Percentiles rank a stretch among this genome's conserved stretches.
Evolutionary conservation across 2,113 vertebrate genomes (phyloP).

Genomic region (Crotalus viridis): DNA sequence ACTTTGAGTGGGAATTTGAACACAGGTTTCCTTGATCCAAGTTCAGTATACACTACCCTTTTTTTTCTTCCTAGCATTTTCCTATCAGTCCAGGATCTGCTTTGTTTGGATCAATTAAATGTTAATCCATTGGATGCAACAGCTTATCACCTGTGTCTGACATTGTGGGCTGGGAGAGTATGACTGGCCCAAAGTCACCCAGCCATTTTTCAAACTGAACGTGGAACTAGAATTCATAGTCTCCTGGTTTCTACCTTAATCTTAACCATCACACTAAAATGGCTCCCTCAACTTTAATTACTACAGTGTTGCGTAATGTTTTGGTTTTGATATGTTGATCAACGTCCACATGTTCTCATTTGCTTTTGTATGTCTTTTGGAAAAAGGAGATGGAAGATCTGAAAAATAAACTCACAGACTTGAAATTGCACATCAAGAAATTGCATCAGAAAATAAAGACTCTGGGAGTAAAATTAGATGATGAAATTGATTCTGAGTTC

Average conservation of each 20-base stretch:
- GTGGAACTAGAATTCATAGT: not conserved
- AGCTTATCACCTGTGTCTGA: not conserved
- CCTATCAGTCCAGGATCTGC: not conserved
- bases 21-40: not conserved
- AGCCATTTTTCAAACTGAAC: not conserved
- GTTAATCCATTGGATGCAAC: not conserved
- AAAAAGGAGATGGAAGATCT: conserved; percentile 8
- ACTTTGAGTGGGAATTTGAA: not conserved
- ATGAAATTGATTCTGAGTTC: not conserved
- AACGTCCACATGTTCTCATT: not conserved
- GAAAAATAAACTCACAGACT: conserved; percentile 7
- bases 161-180: not conserved
- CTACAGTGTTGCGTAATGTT: not conserved
- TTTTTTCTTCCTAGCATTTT: not conserved
- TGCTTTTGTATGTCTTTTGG: not conserved
- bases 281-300: not conserved
- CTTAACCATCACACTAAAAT: not conserved
- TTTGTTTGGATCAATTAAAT: not conserved
- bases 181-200: not conserved
- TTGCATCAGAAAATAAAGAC: not conserved
- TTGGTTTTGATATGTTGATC: not conserved
- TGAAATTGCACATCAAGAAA: not conserved
- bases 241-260: not conserved
- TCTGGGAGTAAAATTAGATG: not conserved
- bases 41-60: not conserved